Evolutionary conservation across 2,888 invertebrate genomes (phyloP).

Genomic region (Horisme vitalbata): DNA sequence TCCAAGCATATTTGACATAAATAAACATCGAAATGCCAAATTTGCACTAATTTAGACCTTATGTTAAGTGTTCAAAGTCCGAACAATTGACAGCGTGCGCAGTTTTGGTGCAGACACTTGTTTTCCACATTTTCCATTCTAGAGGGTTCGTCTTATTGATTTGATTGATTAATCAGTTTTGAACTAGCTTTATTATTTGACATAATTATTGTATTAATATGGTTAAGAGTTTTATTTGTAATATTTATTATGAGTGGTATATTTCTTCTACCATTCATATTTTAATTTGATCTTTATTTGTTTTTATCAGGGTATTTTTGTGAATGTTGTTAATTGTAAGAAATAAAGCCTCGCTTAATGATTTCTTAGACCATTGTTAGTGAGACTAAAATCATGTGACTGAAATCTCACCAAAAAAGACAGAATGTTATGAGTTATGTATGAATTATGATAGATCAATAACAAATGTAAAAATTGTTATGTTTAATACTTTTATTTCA

Average conservation of each 20-base stretch:
- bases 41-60: too few species aligned
- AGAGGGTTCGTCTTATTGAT: too few species aligned
- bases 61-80: too few species aligned
- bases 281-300: conserved; percentile 11
- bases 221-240: too few species aligned
- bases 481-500: conserved; percentile 17
- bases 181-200: too few species aligned
- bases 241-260: neutral
- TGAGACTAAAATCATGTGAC: conserved; percentile 27
- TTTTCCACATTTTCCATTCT: too few species aligned
- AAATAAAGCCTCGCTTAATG: conserved; percentile 24
- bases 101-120: too few species aligned
- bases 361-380: conserved; percentile 37
- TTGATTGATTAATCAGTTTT: neutral
- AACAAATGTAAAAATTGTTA: conserved; percentile 17
- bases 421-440: conserved; percentile 26
- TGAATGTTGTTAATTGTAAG: conserved; percentile 26
- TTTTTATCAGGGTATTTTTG: conserved; percentile 29
- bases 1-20: too few species aligned
- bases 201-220: conserved; percentile 1
- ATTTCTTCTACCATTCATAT: neutral
- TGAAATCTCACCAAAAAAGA: conserved; percentile 31
- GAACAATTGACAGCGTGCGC: too few species aligned
- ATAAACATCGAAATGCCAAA: too few species aligned
- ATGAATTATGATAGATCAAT: conserved; percentile 19